Evolutionary conservation across 2,888 invertebrate species (phyloP), one percentile per base, ranked within the genome.

Genomic region (Chloroclysta siterata): DNA sequence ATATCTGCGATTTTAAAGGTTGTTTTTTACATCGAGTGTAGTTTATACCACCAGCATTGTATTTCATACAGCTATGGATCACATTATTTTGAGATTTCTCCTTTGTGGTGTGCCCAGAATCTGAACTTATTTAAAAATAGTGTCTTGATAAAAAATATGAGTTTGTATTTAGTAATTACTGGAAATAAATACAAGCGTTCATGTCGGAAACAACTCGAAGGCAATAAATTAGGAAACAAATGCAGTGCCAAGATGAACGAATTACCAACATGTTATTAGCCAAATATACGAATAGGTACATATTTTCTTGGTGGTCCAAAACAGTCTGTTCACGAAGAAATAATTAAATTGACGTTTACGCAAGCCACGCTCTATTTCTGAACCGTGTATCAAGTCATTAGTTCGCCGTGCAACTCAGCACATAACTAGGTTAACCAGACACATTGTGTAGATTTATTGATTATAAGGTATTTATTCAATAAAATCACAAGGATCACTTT

Each of bases 331-430:
- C 48, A 60, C 50, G 70, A 54, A 62, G 65, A 69, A 75, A 75
- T 78, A 79, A 81, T 79, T 78, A 80, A 79, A 77, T 62, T 64
- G 72, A 70, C 75, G 73, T 77, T 77, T 79, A 76, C 79, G 72
- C 73, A 74, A 73, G 71, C 54, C 33, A 58, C 68, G 66, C 68
- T 85, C 82, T 88, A 88, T 88, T 87, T 83, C 63, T 68, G 77
- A 63, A 68, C 69, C 70, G 80, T 85, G 82, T 79, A 81, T 83
- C 78, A 77, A 76, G 77, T 58, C 54, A 57, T 60, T 65, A 58
- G 57, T 48, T 53, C n/a, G 42, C 36, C 53, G 42, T n/a, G 36
- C 22, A 50, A 5, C 50, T 39, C 15, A 44, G 36, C 13, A 22
- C 46, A 33, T 13, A 28, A 39, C 28, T 56, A 39, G 29, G 47